A percentile compares a stretch with the other conserved stretches of the same genome.
Conservation (phyloP, 2,888 invertebrate species). For the Drosophila yooni region DNA sequence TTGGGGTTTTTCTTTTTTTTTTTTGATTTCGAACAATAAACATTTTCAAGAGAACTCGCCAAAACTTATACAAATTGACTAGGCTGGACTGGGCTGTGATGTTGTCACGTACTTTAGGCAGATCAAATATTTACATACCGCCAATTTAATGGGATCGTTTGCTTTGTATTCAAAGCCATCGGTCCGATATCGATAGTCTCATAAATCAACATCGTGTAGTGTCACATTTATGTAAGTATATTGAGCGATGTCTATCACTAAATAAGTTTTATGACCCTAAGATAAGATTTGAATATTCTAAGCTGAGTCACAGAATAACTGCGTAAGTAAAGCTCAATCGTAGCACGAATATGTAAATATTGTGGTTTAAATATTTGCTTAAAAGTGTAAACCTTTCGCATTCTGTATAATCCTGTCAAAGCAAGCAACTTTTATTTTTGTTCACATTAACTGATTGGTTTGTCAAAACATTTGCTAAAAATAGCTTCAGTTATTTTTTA, state of each 20-base stretch:
- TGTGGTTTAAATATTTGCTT: background rate
- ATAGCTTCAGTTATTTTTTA: background rate
- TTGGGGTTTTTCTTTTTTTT: conserved; percentile 21
- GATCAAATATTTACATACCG: conserved; percentile 62
- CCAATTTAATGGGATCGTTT: conserved; percentile 38
- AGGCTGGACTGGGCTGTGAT: conserved; percentile 13
- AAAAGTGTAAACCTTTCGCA: too few species aligned
- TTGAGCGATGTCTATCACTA: background rate
- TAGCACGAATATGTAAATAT: conserved; percentile 1
- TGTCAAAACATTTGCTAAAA: background rate
- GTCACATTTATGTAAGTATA: conserved; percentile 1
- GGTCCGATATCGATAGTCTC: background rate
- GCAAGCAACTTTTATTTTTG: background rate
- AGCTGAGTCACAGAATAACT: background rate
- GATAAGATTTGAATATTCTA: background rate
- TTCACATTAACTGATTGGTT: background rate
- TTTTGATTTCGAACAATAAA: background rate
- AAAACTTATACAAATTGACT: conserved; percentile 32
- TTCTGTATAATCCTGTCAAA: background rate
- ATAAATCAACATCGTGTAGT: background rate
- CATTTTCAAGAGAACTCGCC: conserved; percentile 46
- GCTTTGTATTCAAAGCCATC: conserved; percentile 31
- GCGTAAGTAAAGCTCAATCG: background rate
- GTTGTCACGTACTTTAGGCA: conserved; percentile 41
- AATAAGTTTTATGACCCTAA: background rate